Evolutionary conservation across 2,888 invertebrate species (phyloP).

Genomic region (Seira musarum): DNA sequence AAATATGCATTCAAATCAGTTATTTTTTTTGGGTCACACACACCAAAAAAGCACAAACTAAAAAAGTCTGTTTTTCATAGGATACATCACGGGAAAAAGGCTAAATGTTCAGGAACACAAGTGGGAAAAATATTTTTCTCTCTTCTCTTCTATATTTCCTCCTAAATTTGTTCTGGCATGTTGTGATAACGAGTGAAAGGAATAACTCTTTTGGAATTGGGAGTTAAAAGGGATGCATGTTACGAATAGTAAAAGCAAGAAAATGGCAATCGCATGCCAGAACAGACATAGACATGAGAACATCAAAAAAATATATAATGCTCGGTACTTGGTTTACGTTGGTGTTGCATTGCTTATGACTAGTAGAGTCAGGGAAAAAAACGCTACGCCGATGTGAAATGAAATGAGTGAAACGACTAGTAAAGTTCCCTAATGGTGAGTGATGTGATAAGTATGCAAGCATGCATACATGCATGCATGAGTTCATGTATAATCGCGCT

Average conservation of each 20-base stretch:
- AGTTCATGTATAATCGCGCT: conserved; percentile 42
- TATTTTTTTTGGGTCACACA: conserved; percentile 52
- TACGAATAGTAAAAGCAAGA: neutral
- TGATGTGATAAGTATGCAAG: conserved; percentile 49
- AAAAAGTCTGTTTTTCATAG: too few species aligned
- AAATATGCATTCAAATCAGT: conserved; percentile 57
- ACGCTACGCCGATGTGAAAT: neutral
- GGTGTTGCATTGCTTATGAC: too few species aligned
- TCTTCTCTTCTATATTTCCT: neutral
- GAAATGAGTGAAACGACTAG: neutral
- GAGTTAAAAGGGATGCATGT: neutral
- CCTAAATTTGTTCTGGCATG: neutral
- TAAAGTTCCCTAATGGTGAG: neutral
- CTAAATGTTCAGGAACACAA: too few species aligned
- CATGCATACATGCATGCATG: conserved; percentile 45
- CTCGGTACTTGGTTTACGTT: too few species aligned
- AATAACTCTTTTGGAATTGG: neutral
- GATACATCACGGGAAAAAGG: too few species aligned
- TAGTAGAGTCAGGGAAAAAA: neutral
- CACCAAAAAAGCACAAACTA: too few species aligned
- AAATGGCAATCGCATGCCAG: too few species aligned
- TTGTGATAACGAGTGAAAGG: neutral
- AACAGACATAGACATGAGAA: too few species aligned
- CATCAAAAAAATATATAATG: too few species aligned
- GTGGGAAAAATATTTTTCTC: neutral